Base-by-base conservation (phyloP, 2,888 invertebrate genomes). In the Spicauda simplicius region DNA sequence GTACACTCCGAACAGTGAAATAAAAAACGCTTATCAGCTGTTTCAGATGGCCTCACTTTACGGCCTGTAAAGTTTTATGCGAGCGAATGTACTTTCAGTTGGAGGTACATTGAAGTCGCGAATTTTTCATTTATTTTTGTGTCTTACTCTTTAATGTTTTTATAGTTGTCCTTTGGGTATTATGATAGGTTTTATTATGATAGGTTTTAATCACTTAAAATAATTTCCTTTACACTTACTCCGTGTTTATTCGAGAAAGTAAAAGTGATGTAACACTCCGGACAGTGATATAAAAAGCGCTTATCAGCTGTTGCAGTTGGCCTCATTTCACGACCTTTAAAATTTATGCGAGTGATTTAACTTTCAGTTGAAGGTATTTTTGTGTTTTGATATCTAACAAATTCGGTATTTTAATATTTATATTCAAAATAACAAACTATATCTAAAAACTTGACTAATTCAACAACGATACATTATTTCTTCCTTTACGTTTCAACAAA, bases 1-100 rank as follows among this genome's bases (percentile, higher is more conserved):
- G 60, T 60, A 59, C 30, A 54, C 59, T 76, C 73, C 73, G 81
- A 82, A 80, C 83, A 84, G 82, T 83, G 79, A 82, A 86, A 86
- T 87, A 88, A 89, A 91, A 90, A 89, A 84, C 82, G 86, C 88
- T 90, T 90, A 90, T 90, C 90, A 87, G 85, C 84, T 84, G 83
- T 86, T 87, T 81, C 80, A 77, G 82, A 83, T 82, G 84, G 82
- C 80, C 81, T 78, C 74, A 71, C 85, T 89, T 90, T 87, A 91
- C 86, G 84, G 85, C 84, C 87, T 88, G 90, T 91, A 88, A 90
- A 89, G 80, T 90, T 91, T 90, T 88, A 90, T 83, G 85, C 75
- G 78, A 75, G 69, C 76, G 80, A 83, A 75, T 85, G 84, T 84
- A 72, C 70, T 68, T 69, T 57, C 68, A 45, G 71, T 41, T 63